Evolutionary conservation across 2,888 invertebrate species (phyloP).

Genomic region (Epinotia nisella): DNA sequence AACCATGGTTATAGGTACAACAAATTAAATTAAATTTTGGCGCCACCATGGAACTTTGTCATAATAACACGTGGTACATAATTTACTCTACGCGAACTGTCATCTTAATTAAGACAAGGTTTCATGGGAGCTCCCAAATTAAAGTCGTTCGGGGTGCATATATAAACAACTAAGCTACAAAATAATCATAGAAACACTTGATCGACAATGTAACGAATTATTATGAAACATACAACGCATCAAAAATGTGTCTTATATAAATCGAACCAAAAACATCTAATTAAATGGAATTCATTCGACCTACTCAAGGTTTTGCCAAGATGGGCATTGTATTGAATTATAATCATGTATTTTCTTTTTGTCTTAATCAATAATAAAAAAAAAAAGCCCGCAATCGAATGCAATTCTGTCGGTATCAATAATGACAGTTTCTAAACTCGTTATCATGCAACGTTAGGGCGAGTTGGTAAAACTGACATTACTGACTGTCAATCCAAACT

Average conservation of each 20-base stretch:
- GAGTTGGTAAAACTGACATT: neutral
- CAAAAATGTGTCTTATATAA: no score
- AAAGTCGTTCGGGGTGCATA: neutral
- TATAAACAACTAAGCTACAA: conserved; percentile 7
- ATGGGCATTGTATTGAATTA: no score
- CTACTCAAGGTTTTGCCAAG: no score
- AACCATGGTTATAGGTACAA: conserved; percentile 20
- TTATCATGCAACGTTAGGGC: neutral
- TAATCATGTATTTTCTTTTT: no score
- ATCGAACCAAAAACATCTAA: no score
- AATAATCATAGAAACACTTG: neutral
- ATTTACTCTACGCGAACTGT: neutral
- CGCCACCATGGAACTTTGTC: neutral
- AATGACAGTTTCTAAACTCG: neutral
- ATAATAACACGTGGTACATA: neutral
- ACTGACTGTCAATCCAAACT: neutral
- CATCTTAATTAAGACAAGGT: neutral
- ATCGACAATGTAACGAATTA: no score
- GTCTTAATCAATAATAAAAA: no score
- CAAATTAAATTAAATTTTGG: neutral
- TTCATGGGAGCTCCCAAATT: neutral
- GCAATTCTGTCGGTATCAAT: neutral
- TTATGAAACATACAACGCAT: neutral
- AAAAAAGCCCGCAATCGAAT: neutral
- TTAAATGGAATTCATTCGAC: no score